Base-by-base conservation (phyloP, 2,113 vertebrate species). In the Crotophaga sulcirostris region DNA sequence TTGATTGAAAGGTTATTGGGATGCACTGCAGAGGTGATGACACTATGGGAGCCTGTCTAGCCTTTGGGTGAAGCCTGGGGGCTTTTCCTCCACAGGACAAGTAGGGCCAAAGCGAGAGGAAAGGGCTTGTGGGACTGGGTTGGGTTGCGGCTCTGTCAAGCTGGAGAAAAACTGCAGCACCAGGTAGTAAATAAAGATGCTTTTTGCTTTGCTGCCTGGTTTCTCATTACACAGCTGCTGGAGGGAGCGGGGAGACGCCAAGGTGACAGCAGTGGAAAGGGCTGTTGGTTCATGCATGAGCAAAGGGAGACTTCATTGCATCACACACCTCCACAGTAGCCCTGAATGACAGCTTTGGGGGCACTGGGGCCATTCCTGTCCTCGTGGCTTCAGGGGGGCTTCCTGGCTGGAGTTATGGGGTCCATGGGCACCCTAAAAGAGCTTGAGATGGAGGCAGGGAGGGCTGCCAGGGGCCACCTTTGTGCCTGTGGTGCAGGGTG, bases 161-260 rank as follows among this genome's bases (percentile, higher is more conserved):
- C 64, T 81, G 52, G 60, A 55, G 73, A 80, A 70, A 91, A 68
- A 88, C 28, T 92, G 91, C 95, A 85, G 84, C 59, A 80, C 74
- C 5, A 3, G 47, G 51, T 88, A 92, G 94, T 94, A 94, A 94
- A 94, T 91, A 95, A 95, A 93, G 81, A 87, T 73, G 84, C 24
- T 78, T 79, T 95, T 93, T 96, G 70, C 95, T 87, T 84, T 77
- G 69, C 89, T 81, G 67, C 55, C 60, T 0, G 31, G 93, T 95
- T 91, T 96, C 94, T 88, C 49, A 7, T 95, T 96, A 96, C 91
- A 79, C 2, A 4, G 42, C 29, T 85, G 7, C 74, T 66, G 91
- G 58, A 80, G 82, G 52, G 78, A 91, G 56, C 12, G 1, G 59
- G 59, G 36, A 76, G 73, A 44, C 0, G 2, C 49, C 94, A 96